Percentiles rank a stretch among this genome's conserved stretches.
phyloP scores from a whole-genome alignment of 2,113 vertebrate species.

The Charadrius vociferus region DNA sequence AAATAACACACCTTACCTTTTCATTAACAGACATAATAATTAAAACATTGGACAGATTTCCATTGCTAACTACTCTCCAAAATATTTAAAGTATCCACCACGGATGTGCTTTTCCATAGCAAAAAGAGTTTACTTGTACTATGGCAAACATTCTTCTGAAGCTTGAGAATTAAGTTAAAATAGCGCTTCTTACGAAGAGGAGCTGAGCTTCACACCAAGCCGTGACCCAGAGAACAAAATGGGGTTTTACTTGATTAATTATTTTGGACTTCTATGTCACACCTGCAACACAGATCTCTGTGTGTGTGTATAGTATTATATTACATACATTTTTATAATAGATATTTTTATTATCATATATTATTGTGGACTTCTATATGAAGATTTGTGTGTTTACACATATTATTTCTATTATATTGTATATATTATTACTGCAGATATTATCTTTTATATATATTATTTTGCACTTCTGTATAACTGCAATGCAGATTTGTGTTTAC shows the following conservation, averaged over 20 bases:
- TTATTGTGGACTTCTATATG: not conserved
- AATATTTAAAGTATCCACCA: not conserved
- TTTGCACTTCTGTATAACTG: not conserved
- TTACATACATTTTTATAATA: not conserved
- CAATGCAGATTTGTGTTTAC: not conserved
- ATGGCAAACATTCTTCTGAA: not conserved
- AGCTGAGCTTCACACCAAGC: not conserved
- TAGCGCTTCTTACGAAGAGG: not conserved
- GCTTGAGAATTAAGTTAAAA: not conserved
- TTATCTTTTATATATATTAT: not conserved
- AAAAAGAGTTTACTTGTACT: not conserved
- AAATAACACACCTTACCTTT: not conserved
- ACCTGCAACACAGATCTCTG: not conserved
- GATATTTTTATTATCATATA: not conserved
- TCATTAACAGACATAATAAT: not conserved
- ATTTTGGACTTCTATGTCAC: not conserved
- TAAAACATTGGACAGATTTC: not conserved
- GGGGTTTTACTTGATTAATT: not conserved
- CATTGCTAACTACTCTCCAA: not conserved
- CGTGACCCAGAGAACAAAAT: rapidly evolving
- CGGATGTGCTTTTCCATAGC: not conserved
- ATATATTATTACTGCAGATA: not conserved
- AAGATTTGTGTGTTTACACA: too few relatives aligned
- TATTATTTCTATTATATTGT: too few relatives aligned
- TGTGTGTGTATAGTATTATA: not conserved